Base-by-base conservation (phyloP, 2,797 vertebrate genomes). In the Chaetodon trifasciatus region DNA sequence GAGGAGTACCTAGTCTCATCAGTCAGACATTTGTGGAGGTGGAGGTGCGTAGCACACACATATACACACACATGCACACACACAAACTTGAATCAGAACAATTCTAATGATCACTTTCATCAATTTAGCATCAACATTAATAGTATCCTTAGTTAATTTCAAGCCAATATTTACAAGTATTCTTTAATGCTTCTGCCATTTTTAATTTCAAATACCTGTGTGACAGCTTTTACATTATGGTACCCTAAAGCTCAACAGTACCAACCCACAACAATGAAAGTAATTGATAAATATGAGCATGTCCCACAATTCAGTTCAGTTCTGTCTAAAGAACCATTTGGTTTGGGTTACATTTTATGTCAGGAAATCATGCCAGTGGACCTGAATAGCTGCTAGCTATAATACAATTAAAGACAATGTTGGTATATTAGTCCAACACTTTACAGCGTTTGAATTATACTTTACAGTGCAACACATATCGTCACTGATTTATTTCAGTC, bases 21-120 rank as follows among this genome's bases (percentile, higher is more conserved):
- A 97, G 97, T 11, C 96, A 96, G 0, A 98, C 97, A 66, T 97
- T 95, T 0, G 90, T 99, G 75, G 97, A 97, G 86, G 95, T 99
- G 74, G 97, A 99, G 94, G 94, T 94, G 74, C 0, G 89, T 89
- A 73, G 71, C n/a, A 44, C 58, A 47, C 47, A 68, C 63, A 53
- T 56, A 53, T 56, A 70, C 1, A 60, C 28, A 68, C 21, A 71
- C 17, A 40, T 64, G 44, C 46, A 63, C 15, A 62, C 40, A 7
- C 42, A 47, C n/a, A 56, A 40, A 23, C 47, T 57, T 70, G 10
- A 16, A 32, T 52, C 16, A 44, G 17, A 76, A 50, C 44, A 72
- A 69, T 74, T 75, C 65, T 57, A 69, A 71, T 67, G 12, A 76
- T 74, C 60, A 55, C 5, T 72, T 73, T 68, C 8, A 49, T 82